Evolutionary conservation across 2,888 invertebrate genomes (phyloP), one percentile per base, ranked within the genome.

Genomic region (Antheraea assamensis): DNA sequence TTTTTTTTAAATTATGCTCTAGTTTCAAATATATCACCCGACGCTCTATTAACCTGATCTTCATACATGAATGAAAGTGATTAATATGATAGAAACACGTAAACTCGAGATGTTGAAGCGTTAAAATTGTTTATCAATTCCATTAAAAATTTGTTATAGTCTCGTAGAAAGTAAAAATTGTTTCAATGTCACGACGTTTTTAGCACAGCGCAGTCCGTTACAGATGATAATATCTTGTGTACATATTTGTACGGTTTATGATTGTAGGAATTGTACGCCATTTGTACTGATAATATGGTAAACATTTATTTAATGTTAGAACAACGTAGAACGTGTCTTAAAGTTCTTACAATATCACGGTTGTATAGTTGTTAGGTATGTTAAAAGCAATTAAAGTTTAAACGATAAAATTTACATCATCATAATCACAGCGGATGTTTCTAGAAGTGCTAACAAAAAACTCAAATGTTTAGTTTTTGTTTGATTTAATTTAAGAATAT

Each of bases 121-220:
- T 68, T 21, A n/a, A 68, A 68, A 68, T 68, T 68, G 35, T 68
- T 24, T n/a, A 68, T 68, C 68, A 68, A 35, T 68, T 68, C 68
- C 35, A 68, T 68, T 68, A 35, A 35, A 68, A 35, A 68, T 68
- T 68, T 68, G 70, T 47, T 58, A 58, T 47, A 70, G 47, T 55
- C 58, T 73, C 70, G 70, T 73, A 73, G 73, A 73, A 73, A 73
- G 73, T 73, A 73, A 73, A 64, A 73, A 58, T 55, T 31, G 58
- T 73, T 68, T 68, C 73, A 70, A 70, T 73, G 73, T 73, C 73
- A 70, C 27, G 52, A 55, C 52, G 64, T 27, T 27, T 64, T 72
- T 64, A 30, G 64, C 47, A 55, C 58, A 70, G 3, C 58, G 30
- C 58, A 70, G 70, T 35, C 42, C 27, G 42, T 58, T 70, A 58